phyloP scores from a whole-genome alignment of 2,888 invertebrate species.

The Hetaerina titia region DNA sequence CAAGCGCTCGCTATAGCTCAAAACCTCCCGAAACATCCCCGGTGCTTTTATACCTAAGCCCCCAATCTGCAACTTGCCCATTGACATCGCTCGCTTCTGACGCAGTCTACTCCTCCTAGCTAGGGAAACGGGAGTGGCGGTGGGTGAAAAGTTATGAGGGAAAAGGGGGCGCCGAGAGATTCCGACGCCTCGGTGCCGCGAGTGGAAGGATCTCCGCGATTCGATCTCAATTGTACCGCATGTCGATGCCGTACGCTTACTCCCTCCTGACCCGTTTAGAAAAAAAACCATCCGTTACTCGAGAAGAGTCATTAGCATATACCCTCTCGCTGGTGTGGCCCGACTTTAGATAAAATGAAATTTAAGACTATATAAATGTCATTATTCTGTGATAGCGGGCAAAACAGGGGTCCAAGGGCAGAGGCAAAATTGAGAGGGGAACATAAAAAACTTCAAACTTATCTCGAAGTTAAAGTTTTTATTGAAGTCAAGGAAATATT shows the following conservation, averaged over 20 bases:
- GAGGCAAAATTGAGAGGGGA: not conserved
- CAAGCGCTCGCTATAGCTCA: not conserved
- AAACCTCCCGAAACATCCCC: not conserved
- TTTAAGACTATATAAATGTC: not conserved
- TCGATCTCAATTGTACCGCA: not conserved
- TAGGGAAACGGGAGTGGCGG: not conserved
- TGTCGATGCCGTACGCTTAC: not conserved
- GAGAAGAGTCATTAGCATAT: constrained; percentile 17
- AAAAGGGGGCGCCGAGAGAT: not conserved
- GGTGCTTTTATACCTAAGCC: not conserved
- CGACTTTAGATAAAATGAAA: not conserved
- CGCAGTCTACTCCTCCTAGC: not conserved
- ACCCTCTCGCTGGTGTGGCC: not conserved
- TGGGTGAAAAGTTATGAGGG: not conserved
- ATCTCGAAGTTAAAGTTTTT: not conserved
- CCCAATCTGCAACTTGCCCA: not conserved
- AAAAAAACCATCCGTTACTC: not conserved
- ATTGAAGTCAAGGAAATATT: not conserved
- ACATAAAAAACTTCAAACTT: not conserved
- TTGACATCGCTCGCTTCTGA: not conserved
- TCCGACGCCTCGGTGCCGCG: not conserved
- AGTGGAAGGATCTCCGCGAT: not conserved
- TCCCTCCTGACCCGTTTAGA: not conserved
- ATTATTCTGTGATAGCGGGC: not conserved
- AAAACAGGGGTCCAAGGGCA: not conserved